A percentile compares a stretch with the other conserved stretches of the same genome.
phyloP scores from a whole-genome alignment of 2,797 vertebrate species.

The Megaceryle alcyon region DNA sequence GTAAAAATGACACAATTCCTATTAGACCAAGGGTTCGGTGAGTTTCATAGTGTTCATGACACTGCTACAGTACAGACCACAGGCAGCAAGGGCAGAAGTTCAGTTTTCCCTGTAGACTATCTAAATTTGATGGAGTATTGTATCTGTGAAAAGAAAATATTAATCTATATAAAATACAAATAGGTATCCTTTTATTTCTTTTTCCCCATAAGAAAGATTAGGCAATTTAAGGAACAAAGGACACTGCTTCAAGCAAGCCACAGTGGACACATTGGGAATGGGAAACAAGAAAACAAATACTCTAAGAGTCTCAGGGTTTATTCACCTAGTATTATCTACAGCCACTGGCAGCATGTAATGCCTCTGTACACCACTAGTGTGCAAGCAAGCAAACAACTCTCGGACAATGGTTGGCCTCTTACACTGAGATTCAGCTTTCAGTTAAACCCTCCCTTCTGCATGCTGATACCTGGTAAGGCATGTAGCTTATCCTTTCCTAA shows the following conservation, averaged over 20 bases:
- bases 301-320: neutral
- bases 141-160: neutral
- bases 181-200: neutral
- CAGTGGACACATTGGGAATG: neutral
- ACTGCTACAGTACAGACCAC: neutral
- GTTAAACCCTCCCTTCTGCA: neutral
- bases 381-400: neutral
- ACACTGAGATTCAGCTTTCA: neutral
- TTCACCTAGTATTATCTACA: neutral
- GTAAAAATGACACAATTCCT: neutral
- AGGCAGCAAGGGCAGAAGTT: neutral
- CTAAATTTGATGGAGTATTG: neutral
- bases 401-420: neutral
- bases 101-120: neutral
- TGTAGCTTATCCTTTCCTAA: neutral
- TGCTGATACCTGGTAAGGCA: neutral
- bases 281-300: conserved; percentile 46
- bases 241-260: conserved; percentile 10
- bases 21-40: neutral
- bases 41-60: neutral
- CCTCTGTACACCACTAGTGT: neutral
- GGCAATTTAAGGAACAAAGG: neutral
- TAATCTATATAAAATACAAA: neutral
- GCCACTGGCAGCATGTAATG: neutral
- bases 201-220: neutral